Evolutionary conservation across 2,888 invertebrate genomes (phyloP), one percentile per base, ranked within the genome.

Genomic region (Marronus borbonicus): DNA sequence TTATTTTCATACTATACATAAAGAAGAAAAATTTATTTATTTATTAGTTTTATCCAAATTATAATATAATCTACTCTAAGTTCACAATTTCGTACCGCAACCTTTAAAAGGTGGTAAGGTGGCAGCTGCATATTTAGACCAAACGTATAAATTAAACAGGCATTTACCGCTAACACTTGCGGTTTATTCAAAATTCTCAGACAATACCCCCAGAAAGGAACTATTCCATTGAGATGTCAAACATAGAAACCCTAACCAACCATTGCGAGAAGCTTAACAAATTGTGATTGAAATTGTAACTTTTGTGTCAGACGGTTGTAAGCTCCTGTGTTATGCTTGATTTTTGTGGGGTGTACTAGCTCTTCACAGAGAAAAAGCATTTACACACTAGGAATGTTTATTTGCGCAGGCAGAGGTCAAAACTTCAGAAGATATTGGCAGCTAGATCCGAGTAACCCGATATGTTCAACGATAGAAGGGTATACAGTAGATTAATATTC

Each of bases 251-350:
- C 65, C 75, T 75, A 49, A 60, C 68, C 77, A 76, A 78, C 76
- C 39, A 78, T 65, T 78, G 39, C 74, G 80, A 81, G 80, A 79
- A 81, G 80, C 81, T 78, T 80, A 82, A 80, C 82, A 82, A 82
- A 82, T 82, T 80, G 82, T 81, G 82, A 82, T 81, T 81, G 81
- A 82, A 81, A 81, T 79, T 81, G 80, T 80, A 79, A 80, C 81
- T 80, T 81, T 82, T 81, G 81, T 81, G 81, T 81, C 78, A 72
- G 81, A 80, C 80, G 78, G 80, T 81, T 81, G 80, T 81, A 81
- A 81, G 79, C 80, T 79, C 78, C 78, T 55, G 79, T 81, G 81
- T 81, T 82, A 77, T 81, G 75, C 50, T 77, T 78, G 78, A 77
- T 79, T 80, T 80, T 78, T 79, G 81, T 78, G 81, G 81, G 80